phyloP scores from a whole-genome alignment of 2,888 invertebrate species.

The Nomada ferruginata region DNA sequence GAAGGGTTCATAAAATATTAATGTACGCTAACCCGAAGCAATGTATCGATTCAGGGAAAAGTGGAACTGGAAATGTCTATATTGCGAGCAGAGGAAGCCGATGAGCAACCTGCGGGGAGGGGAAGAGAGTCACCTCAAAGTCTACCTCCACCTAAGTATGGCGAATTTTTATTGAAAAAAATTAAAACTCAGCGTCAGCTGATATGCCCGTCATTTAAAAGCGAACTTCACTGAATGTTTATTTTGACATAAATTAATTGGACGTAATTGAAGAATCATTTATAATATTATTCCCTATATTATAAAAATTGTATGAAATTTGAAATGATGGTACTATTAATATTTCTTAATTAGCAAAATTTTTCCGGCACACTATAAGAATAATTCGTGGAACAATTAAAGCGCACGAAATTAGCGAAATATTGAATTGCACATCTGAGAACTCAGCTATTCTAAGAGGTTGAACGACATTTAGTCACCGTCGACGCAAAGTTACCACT shows the following conservation, averaged over 20 bases:
- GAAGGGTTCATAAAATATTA: background rate
- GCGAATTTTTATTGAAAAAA: constrained; percentile 20
- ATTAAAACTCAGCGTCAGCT: background rate
- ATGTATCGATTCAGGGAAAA: constrained; percentile 86
- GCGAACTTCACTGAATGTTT: background rate
- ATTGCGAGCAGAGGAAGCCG: constrained; percentile 87
- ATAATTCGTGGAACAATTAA: background rate
- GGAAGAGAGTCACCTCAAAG: constrained; percentile 88
- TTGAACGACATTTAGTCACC: background rate
- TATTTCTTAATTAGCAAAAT: too few relatives aligned
- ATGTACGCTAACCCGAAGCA: constrained; percentile 3
- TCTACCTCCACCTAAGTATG: constrained; percentile 87
- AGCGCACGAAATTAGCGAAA: background rate
- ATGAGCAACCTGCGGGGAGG: constrained; percentile 87
- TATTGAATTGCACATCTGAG: background rate
- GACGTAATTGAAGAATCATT: background rate
- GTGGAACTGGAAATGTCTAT: constrained; percentile 89
- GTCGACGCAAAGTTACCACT: background rate
- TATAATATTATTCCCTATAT: too few relatives aligned
- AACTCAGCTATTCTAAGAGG: background rate
- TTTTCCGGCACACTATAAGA: too few relatives aligned
- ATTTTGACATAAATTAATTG: background rate
- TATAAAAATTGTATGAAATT: too few relatives aligned
- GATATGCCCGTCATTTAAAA: background rate
- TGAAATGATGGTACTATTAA: too few relatives aligned